phyloP scores from a whole-genome alignment of 1,140 invertebrate species.

The Bombus superbus region DNA sequence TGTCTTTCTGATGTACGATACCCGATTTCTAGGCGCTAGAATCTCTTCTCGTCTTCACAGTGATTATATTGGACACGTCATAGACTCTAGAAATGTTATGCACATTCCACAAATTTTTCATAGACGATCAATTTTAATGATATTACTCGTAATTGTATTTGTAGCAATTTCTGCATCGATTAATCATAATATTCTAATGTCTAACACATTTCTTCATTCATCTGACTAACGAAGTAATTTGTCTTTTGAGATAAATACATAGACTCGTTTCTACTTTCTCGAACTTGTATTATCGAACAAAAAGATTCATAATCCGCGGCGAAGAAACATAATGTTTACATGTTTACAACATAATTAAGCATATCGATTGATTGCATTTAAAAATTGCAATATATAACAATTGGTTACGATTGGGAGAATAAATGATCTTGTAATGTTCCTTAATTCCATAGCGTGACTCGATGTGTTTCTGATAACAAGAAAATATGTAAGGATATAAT shows the following conservation, averaged over 20 bases:
- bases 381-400: slow-evolving; percentile 19
- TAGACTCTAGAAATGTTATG: slow-evolving; percentile 54
- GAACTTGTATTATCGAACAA: slow-evolving; percentile 30
- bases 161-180: slow-evolving; percentile 45
- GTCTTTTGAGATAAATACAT: slow-evolving; percentile 2
- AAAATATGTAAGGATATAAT: not conserved
- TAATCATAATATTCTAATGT: slow-evolving; percentile 36
- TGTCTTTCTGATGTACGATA: slow-evolving; percentile 25
- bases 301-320: slow-evolving; percentile 14
- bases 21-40: slow-evolving; percentile 22
- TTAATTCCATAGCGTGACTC: slow-evolving; percentile 35
- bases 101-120: slow-evolving; percentile 65
- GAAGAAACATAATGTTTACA: slow-evolving; percentile 28
- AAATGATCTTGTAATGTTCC: slow-evolving; percentile 64
- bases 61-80: slow-evolving; percentile 35
- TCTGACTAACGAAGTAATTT: slow-evolving; percentile 30
- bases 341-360: slow-evolving; percentile 42
- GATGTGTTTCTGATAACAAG: slow-evolving; percentile 40
- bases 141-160: slow-evolving; percentile 32
- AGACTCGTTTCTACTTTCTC: slow-evolving; percentile 32
- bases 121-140: slow-evolving; percentile 50
- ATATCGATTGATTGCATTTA: slow-evolving; percentile 63
- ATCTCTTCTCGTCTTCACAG: slow-evolving; percentile 28
- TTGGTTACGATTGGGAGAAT: slow-evolving; percentile 60
- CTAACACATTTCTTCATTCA: slow-evolving; percentile 40